These are phyloP conservation scores for Eutrigla gurnardus DNA, from an alignment of 2,797 vertebrate genomes.

Conservation along the genomic window DNA sequence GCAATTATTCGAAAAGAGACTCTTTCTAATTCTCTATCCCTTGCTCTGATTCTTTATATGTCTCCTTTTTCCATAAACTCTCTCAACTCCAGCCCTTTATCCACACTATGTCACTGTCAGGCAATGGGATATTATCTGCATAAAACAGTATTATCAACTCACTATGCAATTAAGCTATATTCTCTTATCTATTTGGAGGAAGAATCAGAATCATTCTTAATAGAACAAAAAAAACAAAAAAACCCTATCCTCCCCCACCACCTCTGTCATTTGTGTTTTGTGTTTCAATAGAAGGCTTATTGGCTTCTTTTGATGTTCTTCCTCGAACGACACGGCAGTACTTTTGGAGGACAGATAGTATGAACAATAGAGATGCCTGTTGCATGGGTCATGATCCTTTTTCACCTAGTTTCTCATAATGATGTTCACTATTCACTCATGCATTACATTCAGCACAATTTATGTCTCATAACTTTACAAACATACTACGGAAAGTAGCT, in stretches of 20 bases:
- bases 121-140: conserved; percentile 93
- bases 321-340: conserved; percentile 13
- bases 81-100: conserved; percentile 69
- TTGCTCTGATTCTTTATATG: conserved; percentile 54
- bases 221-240: conserved; percentile 36
- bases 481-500: not conserved
- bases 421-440: not conserved
- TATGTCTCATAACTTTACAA: not conserved
- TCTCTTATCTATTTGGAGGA: conserved; percentile 87
- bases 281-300: conserved; percentile 37
- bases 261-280: conserved; percentile 51
- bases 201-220: conserved; percentile 66
- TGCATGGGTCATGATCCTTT: not conserved
- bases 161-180: conserved; percentile 96
- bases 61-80: conserved; percentile 36
- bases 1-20: conserved; percentile 93
- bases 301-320: conserved; percentile 29
- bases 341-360: conserved; percentile 31
- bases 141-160: conserved; percentile 94
- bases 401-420: not conserved
- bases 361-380: conserved; percentile 19
- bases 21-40: conserved; percentile 61
- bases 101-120: conserved; percentile 86
- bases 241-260: conserved; percentile 18
- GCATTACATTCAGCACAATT: not conserved